phyloP scores from a whole-genome alignment of 1,140 invertebrate genomes.

The Teleogryllus occipitalis region DNA sequence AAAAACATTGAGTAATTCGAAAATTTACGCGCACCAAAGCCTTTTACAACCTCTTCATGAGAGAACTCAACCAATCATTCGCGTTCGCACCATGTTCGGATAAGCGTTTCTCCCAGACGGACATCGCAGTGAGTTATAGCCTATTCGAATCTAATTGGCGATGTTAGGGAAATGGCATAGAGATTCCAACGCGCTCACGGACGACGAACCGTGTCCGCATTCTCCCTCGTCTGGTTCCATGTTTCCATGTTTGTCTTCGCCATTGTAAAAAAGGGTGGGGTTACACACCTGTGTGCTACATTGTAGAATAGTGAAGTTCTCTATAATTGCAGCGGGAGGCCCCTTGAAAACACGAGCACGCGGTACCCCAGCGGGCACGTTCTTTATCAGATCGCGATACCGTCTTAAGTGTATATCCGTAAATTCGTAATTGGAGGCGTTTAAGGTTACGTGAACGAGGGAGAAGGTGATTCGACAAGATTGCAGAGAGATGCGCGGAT shows the following conservation, averaged over 20 bases:
- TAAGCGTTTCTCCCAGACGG: too few species aligned
- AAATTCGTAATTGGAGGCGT: not conserved
- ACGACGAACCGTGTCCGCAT: not conserved
- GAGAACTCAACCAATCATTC: too few species aligned
- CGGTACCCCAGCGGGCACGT: not conserved
- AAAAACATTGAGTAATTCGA: too few species aligned
- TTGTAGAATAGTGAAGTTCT: too few species aligned
- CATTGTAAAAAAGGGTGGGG: not conserved
- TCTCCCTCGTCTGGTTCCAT: not conserved
- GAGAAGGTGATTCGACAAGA: too few species aligned
- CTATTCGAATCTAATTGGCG: not conserved
- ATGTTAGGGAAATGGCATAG: not conserved
- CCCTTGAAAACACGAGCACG: not conserved
- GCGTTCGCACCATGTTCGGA: too few species aligned
- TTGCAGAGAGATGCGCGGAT: too few species aligned
- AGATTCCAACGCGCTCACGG: not conserved
- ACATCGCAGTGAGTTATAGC: not conserved
- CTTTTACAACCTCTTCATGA: too few species aligned
- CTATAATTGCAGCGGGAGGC: not conserved
- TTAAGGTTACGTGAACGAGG: not conserved
- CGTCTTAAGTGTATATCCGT: not conserved
- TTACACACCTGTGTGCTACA: too few species aligned
- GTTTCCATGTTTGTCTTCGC: not conserved
- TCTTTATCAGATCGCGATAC: not conserved
- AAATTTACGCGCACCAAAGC: too few species aligned